phyloP scores from a whole-genome alignment of 2,113 vertebrate species.

The Larimichthys polyactis region DNA sequence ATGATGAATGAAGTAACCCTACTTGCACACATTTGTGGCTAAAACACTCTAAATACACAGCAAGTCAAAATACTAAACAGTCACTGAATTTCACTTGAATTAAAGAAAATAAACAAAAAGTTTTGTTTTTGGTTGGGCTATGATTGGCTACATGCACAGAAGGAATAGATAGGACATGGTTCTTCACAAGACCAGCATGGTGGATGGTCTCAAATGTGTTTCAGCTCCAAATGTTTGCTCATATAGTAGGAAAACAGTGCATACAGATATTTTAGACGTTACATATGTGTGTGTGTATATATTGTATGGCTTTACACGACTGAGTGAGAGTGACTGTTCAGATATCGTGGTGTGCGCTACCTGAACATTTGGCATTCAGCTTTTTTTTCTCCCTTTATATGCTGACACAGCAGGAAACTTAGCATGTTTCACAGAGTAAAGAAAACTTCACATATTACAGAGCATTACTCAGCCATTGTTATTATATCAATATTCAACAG shows the following conservation, averaged over 20 bases:
- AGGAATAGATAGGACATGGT: background rate
- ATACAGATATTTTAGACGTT: background rate
- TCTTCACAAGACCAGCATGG: no score
- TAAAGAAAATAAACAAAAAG: background rate
- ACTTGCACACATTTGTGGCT: background rate
- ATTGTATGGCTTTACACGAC: background rate
- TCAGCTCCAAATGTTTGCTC: background rate
- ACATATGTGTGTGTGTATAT: background rate
- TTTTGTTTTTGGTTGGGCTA: background rate
- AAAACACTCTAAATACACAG: background rate
- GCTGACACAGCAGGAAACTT: conserved; percentile 29
- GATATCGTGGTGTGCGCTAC: background rate
- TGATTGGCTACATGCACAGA: background rate
- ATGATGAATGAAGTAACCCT: background rate
- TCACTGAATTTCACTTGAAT: background rate
- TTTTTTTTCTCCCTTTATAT: conserved; percentile 26
- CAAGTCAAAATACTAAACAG: background rate
- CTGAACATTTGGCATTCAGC: background rate
- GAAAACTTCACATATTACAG: conserved; percentile 2
- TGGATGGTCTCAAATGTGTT: background rate
- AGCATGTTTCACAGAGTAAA: conserved; percentile 30
- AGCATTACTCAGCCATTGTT: conserved; percentile 12
- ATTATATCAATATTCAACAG: conserved; percentile 43
- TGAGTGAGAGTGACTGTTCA: background rate
- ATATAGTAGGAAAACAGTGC: background rate